Conservation (phyloP, 2,797 vertebrate species). For the Clarias laeviceps region DNA sequence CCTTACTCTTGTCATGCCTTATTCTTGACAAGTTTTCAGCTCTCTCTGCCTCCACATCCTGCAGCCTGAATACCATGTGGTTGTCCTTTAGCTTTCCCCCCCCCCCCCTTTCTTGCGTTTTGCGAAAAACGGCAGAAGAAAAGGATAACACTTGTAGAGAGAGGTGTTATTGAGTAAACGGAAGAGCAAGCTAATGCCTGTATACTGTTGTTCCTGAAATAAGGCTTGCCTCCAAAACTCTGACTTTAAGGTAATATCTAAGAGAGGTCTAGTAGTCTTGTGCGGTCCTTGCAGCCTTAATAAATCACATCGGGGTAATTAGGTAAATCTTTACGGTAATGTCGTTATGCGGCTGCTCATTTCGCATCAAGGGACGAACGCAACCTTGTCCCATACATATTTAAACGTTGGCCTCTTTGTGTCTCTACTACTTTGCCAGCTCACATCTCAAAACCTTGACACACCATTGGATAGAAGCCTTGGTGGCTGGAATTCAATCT, state of each 20-base stretch:
- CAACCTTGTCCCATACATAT: constrained; percentile 1
- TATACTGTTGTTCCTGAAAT: background rate
- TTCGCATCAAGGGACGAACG: background rate
- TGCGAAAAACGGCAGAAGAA: constrained; percentile 34
- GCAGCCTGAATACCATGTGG: constrained; percentile 17
- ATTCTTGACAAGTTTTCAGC: constrained; percentile 26
- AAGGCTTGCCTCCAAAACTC: background rate
- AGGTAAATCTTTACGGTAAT: background rate
- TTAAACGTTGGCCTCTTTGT: background rate
- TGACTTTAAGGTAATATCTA: background rate
- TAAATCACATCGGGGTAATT: background rate
- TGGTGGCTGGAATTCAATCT: background rate
- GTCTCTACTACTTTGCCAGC: background rate
- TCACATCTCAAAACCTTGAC: background rate
- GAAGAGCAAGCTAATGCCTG: constrained; percentile 1
- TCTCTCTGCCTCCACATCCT: constrained; percentile 1
- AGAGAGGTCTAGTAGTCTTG: background rate
- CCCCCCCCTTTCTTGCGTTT: constrained; percentile 39
- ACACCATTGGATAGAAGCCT: background rate
- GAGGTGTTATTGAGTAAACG: constrained; percentile 36
- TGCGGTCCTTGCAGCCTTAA: background rate
- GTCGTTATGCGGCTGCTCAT: background rate
- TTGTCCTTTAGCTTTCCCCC: constrained; percentile 29
- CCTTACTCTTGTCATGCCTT: constrained; percentile 31
- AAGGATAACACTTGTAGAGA: constrained; percentile 42